Conservation (phyloP, 2,797 vertebrate species). For the Acipenser transmontanus region DNA sequence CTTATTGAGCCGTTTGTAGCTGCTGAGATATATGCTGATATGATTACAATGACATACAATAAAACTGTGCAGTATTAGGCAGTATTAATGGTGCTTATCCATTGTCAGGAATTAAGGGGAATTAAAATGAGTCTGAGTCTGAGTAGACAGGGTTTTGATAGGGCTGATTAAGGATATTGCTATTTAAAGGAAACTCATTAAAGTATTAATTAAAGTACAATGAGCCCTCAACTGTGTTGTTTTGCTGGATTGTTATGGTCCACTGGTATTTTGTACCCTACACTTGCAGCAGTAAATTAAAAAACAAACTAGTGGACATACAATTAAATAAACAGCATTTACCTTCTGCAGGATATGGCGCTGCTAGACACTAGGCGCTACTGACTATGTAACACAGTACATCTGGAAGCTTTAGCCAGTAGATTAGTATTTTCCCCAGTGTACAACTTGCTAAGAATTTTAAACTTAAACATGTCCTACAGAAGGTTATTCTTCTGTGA, state of each 20-base stretch:
- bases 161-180: conserved; percentile 74
- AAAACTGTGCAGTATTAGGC: conserved; percentile 58
- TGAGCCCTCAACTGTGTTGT: conserved; percentile 63
- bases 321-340: too few species aligned
- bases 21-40: conserved; percentile 67
- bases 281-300: not conserved
- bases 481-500: conserved; percentile 26
- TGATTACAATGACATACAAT: conserved; percentile 72
- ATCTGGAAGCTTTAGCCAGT: conserved; percentile 27
- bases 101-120: conserved; percentile 69
- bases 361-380: too few species aligned
- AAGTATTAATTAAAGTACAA: conserved; percentile 73
- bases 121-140: conserved; percentile 62
- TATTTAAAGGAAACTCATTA: conserved; percentile 73
- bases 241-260: conserved; percentile 56
- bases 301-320: too few species aligned
- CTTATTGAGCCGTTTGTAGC: conserved; percentile 58
- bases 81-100: conserved; percentile 70
- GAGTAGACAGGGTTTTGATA: conserved; percentile 66
- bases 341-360: too few species aligned
- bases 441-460: conserved; percentile 31
- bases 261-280: not conserved
- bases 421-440: conserved; percentile 29
- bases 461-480: conserved; percentile 50
- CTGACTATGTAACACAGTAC: too few species aligned